These are phyloP conservation scores for Sesamia nonagrioides DNA, from an alignment of 1,140 invertebrate species.

Conservation along the genomic window DNA sequence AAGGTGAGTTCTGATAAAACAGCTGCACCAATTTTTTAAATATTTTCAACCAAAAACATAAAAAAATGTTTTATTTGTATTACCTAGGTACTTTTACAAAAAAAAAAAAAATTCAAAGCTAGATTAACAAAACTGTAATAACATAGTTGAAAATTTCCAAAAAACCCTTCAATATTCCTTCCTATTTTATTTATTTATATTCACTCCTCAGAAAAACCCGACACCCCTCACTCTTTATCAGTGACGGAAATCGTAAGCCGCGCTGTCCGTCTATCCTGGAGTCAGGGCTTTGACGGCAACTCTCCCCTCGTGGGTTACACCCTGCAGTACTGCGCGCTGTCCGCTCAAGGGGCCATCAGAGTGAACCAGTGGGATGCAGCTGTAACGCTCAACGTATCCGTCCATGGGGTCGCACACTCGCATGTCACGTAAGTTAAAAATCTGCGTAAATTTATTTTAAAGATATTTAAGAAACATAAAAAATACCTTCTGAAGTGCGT, in stretches of 20 bases:
- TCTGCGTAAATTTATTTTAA: too few relatives aligned
- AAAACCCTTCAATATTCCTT: too few relatives aligned
- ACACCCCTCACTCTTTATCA: constrained; percentile 90
- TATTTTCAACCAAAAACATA: too few relatives aligned
- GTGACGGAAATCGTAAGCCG: constrained; percentile 91
- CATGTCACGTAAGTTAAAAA: constrained; percentile 74
- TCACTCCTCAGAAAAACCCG: constrained; percentile 90
- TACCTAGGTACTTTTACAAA: too few relatives aligned
- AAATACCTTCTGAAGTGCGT: too few relatives aligned
- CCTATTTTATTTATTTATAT: background rate
- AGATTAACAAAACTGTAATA: too few relatives aligned
- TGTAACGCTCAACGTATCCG: constrained; percentile 79
- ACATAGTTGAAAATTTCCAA: too few relatives aligned
- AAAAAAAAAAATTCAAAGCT: too few relatives aligned
- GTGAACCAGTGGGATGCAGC: constrained; percentile 80
- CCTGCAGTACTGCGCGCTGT: constrained; percentile 89
- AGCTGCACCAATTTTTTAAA: too few relatives aligned
- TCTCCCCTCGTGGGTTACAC: constrained; percentile 92
- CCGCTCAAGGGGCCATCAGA: constrained; percentile 82
- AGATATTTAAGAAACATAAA: too few relatives aligned
- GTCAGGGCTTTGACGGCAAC: constrained; percentile 94
- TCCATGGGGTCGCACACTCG: constrained; percentile 67
- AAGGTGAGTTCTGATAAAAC: constrained; percentile 88
- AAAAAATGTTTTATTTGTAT: too few relatives aligned
- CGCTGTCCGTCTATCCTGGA: constrained; percentile 92